Conservation (phyloP, 2,888 invertebrate genomes). For the Lumbricus terrestris region DNA sequence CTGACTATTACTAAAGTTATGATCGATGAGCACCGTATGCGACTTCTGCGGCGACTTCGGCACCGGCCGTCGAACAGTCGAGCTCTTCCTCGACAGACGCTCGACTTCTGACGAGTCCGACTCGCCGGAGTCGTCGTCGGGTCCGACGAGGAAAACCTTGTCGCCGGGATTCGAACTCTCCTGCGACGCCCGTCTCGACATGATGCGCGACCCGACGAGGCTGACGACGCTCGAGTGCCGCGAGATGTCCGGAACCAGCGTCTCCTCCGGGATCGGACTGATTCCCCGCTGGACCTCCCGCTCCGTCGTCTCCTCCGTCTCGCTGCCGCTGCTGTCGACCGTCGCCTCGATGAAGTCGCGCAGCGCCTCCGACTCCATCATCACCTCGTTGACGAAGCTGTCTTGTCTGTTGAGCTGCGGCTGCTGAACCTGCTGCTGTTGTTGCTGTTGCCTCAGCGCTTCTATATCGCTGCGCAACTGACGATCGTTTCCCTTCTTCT, state of each 20-base stretch:
- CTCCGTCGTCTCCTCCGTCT: constrained; percentile 18
- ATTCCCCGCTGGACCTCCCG: constrained; percentile 11
- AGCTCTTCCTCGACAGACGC: constrained; percentile 26
- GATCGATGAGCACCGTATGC: not conserved
- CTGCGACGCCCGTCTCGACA: constrained; percentile 13
- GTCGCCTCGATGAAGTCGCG: constrained; percentile 31
- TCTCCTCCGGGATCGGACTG: constrained; percentile 28
- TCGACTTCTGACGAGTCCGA: constrained; percentile 32
- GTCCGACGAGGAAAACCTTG: constrained; percentile 27
- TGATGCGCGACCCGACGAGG: not conserved
- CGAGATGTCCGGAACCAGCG: not conserved
- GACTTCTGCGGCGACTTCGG: constrained; percentile 11
- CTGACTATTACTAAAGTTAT: not conserved
- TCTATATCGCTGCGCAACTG: not conserved
- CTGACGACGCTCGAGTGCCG: constrained; percentile 22
- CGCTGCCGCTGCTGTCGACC: constrained; percentile 17
- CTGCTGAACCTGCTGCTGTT: not conserved
- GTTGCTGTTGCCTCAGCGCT: constrained; percentile 7
- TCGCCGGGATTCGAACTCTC: constrained; percentile 26
- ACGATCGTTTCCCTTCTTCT: not conserved
- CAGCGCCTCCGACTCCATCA: constrained; percentile 39
- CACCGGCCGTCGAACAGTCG: not conserved
- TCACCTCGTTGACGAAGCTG: constrained; percentile 36
- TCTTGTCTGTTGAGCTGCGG: constrained; percentile 26
- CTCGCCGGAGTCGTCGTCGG: constrained; percentile 33